These are phyloP conservation scores for Trichonephila clavata DNA, from an alignment of 1,140 invertebrate species.

Conservation along the genomic window DNA sequence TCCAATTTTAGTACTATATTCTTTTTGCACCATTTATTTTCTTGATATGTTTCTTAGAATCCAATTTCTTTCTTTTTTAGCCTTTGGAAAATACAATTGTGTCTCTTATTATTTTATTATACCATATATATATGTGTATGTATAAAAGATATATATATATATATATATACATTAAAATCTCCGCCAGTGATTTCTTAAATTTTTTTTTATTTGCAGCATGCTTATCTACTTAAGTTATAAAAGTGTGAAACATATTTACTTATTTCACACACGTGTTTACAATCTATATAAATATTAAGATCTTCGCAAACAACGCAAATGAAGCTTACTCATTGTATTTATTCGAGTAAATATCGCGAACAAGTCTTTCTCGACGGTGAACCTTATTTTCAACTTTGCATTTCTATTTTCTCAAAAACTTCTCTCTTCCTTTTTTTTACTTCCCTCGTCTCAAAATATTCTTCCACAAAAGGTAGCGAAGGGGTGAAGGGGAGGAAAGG, in stretches of 20 bases:
- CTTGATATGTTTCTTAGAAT: no score
- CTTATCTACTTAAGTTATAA: no score
- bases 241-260: background rate
- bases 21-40: no score
- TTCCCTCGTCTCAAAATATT: background rate
- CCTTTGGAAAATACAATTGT: no score
- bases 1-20: no score
- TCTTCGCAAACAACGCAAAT: background rate
- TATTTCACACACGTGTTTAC: background rate
- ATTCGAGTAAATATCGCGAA: background rate
- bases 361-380: background rate
- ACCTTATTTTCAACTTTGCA: slow-evolving; percentile 13
- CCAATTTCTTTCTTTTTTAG: no score
- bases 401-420: slow-evolving; percentile 21
- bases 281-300: background rate
- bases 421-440: background rate
- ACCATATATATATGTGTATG: no score
- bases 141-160: no score
- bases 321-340: background rate
- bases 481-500: background rate
- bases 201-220: no score
- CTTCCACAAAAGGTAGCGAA: slow-evolving; percentile 21
- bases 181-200: no score
- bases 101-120: no score
- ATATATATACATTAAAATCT: no score